Percentiles rank a stretch among this genome's conserved stretches.
Conservation (phyloP, 2,113 vertebrate species). For the Capra hircus region DNA sequence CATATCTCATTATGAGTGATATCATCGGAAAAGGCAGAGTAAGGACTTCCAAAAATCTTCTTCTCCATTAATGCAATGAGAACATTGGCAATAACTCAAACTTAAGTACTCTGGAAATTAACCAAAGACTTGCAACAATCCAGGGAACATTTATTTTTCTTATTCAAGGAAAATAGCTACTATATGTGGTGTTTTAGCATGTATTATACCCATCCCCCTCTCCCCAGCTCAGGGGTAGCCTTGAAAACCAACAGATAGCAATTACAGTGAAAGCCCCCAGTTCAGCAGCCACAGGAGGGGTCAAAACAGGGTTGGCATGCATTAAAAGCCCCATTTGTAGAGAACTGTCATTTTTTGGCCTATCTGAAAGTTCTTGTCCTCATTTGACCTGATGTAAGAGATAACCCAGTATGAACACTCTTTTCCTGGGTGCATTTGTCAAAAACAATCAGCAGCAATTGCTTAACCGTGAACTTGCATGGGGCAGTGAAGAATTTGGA, state of each 20-base stretch:
- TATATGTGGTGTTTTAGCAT: background rate
- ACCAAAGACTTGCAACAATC: background rate
- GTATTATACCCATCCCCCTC: background rate
- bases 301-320: background rate
- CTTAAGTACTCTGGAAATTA: background rate
- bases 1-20: background rate
- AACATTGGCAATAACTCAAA: constrained; percentile 12
- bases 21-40: background rate
- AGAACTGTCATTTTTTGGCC: background rate
- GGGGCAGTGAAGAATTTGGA: background rate
- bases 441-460: background rate
- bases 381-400: background rate
- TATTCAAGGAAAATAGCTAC: background rate
- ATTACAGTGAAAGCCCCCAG: background rate
- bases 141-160: background rate
- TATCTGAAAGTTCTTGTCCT: background rate
- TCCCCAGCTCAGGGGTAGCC: background rate
- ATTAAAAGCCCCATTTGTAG: background rate
- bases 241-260: background rate
- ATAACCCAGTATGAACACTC: background rate
- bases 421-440: background rate
- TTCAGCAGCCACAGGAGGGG: background rate
- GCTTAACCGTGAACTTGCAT: background rate
- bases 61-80: background rate
- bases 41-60: background rate